Base-by-base conservation (phyloP, 2,113 vertebrate genomes). In the Chaenocephalus aceratus region DNA sequence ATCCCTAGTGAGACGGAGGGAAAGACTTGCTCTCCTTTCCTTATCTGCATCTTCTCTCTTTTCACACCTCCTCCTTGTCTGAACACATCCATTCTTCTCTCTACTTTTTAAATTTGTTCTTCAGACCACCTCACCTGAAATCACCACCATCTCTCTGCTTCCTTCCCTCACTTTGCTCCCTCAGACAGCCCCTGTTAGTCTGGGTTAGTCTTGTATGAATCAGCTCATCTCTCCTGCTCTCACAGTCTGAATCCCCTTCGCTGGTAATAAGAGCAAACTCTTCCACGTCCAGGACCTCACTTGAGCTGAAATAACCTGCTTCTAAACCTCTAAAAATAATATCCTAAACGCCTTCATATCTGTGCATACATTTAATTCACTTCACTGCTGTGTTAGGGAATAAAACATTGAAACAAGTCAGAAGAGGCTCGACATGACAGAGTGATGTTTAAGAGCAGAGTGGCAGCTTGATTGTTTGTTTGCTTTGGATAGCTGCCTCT, bases 121-220 rank as follows among this genome's bases (percentile, higher is more conserved):
- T 5, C 34, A 70, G 66, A 51, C 68, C 72, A 67, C 64, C 66
- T 69, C 60, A 30, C 45, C 72, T 63, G 66, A 56, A 36, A 70
- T 90, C 83, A 88, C 85, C 72, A 46, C 30, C 75, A 78, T 80
- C 73, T 75, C 73, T 23, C 34, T 5, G 8, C 61, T 83, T 74
- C 75, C 75, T 73, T 70, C 15, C 88, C 78, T 86, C 36, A 30
- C 68, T 72, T 65, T 51, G 73, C 70, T 18, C 54, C 60, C 68
- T 80, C 69, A 83, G 82, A 91, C 85, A 85, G 60, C 72, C 84
- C 75, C 77, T 68, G 79, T 89, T 85, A 63, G 66, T 54, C 80
- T 9, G 82, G 85, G 75, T 83, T 83, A 85, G 78, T 67, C 65
- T 72, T 73, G 60, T 63, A 72, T 85, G 84, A 91, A 86, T 88